Base-by-base conservation (phyloP, 53 echinoderm and acorn worm genomes). In the Apostichopus leukothele region DNA sequence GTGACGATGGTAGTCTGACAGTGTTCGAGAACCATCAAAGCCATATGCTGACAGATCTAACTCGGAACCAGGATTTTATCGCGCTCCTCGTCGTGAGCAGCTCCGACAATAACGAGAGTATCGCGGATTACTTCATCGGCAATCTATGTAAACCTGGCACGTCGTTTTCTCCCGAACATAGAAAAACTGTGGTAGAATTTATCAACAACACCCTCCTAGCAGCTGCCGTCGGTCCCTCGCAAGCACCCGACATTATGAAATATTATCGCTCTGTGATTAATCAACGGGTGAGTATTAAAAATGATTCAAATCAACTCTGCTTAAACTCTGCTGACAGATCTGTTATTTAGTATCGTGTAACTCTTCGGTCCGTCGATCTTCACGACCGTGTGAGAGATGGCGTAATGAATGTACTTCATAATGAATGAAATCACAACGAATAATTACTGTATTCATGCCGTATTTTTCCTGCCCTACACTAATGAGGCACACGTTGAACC, bases 91-190 rank as follows among this genome's bases (percentile, higher is more conserved):
- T 51, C 14, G 39, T 79, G 51, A 79, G 79, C 16, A 51, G 51
- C 20, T 50, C 50, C 5, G 18, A 50, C 79, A 79, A 52, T 52
- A 79, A 79, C 20, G 79, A 79, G 53, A 79, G 79, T 7, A 16
- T 79, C 7, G 51, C 53, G 6, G 79, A 79, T 51, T 52, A 79
- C 5, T 79, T 79, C n/a, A 10, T 79, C 4, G 53, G n/a, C 2
- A 79, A 79, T 52, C 51, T 79, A n/a, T 79, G 79, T 13, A 51
- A 77, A 77, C 13, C 50, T 77, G 77, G 77, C 16, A 63, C 63
- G 16, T 63, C 16, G 11, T 16, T 63, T 6, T 13, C 11, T 11
- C 12, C 11, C 6, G 63, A 63, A 16, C 16, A 63, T 63, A 11
- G 8, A 11, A 63, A 0, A 16, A 7, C 10, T 3, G 11, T 63